Conservation (phyloP, 2,888 invertebrate genomes). For the Automeris io region DNA sequence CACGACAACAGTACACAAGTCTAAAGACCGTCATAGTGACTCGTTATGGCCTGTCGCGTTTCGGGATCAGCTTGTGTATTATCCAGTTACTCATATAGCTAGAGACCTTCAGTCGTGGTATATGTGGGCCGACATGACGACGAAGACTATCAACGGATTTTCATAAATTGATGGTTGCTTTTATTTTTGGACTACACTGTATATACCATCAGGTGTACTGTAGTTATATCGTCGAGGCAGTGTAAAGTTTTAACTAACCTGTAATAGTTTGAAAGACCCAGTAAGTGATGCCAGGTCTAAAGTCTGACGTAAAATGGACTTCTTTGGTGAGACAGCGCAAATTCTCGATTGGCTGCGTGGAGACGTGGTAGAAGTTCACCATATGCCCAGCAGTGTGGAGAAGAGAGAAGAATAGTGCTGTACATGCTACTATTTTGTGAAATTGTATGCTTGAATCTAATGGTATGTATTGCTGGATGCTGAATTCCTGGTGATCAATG, state of each 20-base stretch:
- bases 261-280: conserved; percentile 98
- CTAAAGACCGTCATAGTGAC: no score
- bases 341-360: conserved; percentile 95
- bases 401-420: conserved; percentile 94
- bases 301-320: conserved; percentile 95
- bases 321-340: conserved; percentile 94
- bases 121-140: no score
- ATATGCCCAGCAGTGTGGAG: conserved; percentile 96
- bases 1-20: conserved; percentile 2
- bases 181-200: no score
- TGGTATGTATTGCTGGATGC: conserved; percentile 95
- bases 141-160: no score
- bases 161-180: no score
- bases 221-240: no score
- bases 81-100: no score
- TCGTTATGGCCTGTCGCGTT: no score
- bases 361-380: conserved; percentile 98
- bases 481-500: conserved; percentile 80
- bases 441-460: conserved; percentile 97
- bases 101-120: no score
- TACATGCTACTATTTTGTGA: conserved; percentile 97
- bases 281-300: conserved; percentile 94
- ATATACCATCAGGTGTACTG: no score
- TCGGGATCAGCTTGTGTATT: no score
- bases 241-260: conserved; percentile 72